A percentile compares a stretch with the other conserved stretches of the same genome.
Evolutionary conservation across 2,113 vertebrate species (phyloP).

Genomic region (Protobothrops flavoviridis): DNA sequence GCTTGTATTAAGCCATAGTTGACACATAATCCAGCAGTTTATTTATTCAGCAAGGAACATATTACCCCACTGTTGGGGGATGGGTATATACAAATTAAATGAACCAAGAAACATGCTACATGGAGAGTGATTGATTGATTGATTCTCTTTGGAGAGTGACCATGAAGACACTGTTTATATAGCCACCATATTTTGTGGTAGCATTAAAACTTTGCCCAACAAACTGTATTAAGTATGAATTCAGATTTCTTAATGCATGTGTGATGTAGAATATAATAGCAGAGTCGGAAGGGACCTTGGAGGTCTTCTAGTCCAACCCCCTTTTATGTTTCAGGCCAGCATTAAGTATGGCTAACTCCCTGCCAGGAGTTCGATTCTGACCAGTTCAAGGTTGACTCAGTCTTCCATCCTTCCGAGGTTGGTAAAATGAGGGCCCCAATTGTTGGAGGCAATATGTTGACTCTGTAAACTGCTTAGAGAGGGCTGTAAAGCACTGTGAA

Average conservation of each 20-base stretch:
- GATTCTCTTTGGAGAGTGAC: background rate
- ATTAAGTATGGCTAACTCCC: background rate
- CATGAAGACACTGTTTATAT: background rate
- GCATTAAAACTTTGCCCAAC: background rate
- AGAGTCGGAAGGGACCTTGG: no score
- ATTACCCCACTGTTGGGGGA: background rate
- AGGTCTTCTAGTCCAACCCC: no score
- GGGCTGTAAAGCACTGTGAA: background rate
- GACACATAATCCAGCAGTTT: background rate
- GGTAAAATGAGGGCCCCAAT: background rate
- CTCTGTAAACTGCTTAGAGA: background rate
- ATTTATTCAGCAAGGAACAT: background rate
- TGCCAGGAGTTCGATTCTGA: background rate
- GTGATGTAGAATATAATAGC: no score
- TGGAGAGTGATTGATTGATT: background rate
- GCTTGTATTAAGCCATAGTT: background rate
- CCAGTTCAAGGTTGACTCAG: background rate
- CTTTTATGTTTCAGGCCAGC: background rate
- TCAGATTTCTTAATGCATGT: background rate
- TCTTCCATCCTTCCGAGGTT: background rate
- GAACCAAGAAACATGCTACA: background rate
- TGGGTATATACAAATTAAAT: background rate
- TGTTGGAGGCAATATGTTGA: background rate
- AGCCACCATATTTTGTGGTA: background rate
- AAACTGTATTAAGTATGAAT: background rate